Base-by-base conservation (phyloP, 2,888 invertebrate species). In the Lasioglossum lativentre region DNA sequence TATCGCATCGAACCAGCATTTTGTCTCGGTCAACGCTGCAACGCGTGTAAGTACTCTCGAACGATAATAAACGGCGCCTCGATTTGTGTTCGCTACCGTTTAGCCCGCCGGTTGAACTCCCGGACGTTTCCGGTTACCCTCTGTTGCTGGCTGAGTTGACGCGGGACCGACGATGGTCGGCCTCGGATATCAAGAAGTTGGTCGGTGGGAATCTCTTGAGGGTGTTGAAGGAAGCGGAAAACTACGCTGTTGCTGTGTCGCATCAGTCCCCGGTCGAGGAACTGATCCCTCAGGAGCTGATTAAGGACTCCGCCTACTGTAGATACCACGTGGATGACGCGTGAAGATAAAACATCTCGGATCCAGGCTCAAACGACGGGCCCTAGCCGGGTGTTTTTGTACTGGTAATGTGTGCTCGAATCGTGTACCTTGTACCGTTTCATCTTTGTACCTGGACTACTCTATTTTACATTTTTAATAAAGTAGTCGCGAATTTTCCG, bases 71-170 rank as follows among this genome's bases (percentile, higher is more conserved):
- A n/a, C 38, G 14, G 40, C 23, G 3, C 12, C 40, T 40, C 70
- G n/a, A 40, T 14, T n/a, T n/a, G 70, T n/a, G 70, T 75, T 70
- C 23, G n/a, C 16, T 4, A 38, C 73, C 52, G 74, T 86, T 78
- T 92, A 96, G 96, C 83, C 94, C 96, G 19, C 96, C 96, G 0
- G 93, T 94, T 19, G 96, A 96, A 75, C 92, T 96, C 38, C 96
- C 96, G 73, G 96, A 96, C 89, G 96, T 96, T 27, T 96, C 96
- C 66, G 96, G 95, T 84, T 97, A 97, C 92, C 96, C 97, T 0
- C 95, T 96, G 38, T 93, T 97, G 34, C 94, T 97, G 86, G 96
- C 97, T 8, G 97, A 97, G 92, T 91, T 97, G 75, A 96, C 96
- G 0, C 94, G 96, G 42, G 96, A 96, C 90, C 94, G 96, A n/a